Evolutionary conservation across 92 coral and sea anemone species (phyloP).

Genomic region (Epizoanthus stellaris): DNA sequence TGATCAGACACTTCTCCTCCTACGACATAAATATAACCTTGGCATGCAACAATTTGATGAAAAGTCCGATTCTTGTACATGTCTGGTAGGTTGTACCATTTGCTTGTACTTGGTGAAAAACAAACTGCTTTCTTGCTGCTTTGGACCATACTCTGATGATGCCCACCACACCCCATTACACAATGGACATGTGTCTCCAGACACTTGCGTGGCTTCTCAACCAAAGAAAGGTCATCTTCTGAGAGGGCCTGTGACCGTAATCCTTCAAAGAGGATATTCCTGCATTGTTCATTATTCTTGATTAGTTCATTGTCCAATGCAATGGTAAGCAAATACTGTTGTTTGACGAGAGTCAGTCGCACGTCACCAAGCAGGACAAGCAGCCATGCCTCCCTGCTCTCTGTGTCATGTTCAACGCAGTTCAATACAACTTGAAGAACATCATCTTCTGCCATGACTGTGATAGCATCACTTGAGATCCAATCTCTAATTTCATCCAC

Average conservation of each 20-base stretch:
- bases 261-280: constrained; percentile 46
- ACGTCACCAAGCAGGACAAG: constrained; percentile 69
- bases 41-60: not conserved
- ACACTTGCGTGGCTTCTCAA: constrained; percentile 5
- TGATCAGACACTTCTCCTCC: not conserved
- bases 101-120: not conserved
- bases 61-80: not conserved
- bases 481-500: constrained; percentile 79
- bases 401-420: constrained; percentile 69
- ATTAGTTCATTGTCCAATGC: constrained; percentile 68
- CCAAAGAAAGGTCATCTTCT: not conserved
- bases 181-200: constrained; percentile 16
- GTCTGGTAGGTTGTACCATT: not conserved
- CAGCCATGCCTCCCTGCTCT: constrained; percentile 71
- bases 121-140: not conserved
- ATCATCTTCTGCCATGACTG: constrained; percentile 77
- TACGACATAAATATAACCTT: not conserved
- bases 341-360: constrained; percentile 68
- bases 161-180: not conserved
- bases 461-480: constrained; percentile 83
- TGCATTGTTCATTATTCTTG: constrained; percentile 59
- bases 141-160: not conserved
- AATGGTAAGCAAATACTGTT: constrained; percentile 62
- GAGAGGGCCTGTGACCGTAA: constrained; percentile 56
- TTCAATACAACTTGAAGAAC: constrained; percentile 77